Evolutionary conservation across 2,888 invertebrate genomes (phyloP).

Genomic region (Chloroclysta siterata): DNA sequence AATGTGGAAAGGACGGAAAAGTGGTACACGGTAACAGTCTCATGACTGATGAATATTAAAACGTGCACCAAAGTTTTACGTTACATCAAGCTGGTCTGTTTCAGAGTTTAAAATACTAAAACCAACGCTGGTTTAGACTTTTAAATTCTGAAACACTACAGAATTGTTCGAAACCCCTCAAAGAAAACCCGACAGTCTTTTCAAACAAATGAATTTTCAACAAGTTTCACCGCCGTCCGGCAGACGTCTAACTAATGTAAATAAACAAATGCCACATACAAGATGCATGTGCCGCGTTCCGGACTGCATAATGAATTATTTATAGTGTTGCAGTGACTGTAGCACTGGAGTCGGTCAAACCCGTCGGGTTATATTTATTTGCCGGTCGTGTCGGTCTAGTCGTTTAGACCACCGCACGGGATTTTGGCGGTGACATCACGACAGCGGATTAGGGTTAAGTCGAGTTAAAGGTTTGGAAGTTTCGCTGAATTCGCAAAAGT

Average conservation of each 20-base stretch:
- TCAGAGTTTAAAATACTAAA: constrained; percentile 12
- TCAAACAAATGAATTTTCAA: constrained; percentile 38
- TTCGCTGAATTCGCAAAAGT: constrained; percentile 26
- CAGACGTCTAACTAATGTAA: constrained; percentile 43
- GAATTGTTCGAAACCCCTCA: constrained; percentile 1
- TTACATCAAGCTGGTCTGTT: not conserved
- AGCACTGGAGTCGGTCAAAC: constrained; percentile 42
- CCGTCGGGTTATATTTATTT: constrained; percentile 48
- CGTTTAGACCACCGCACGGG: constrained; percentile 19
- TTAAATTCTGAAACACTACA: not conserved
- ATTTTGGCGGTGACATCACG: constrained; percentile 20
- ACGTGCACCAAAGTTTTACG: not conserved
- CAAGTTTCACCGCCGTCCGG: constrained; percentile 34
- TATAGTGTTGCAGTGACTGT: constrained; percentile 51
- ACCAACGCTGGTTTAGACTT: constrained; percentile 1
- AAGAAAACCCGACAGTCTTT: constrained; percentile 28
- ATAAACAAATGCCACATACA: constrained; percentile 57
- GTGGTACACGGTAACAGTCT: not conserved
- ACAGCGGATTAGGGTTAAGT: constrained; percentile 28
- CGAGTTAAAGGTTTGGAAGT: constrained; percentile 27
- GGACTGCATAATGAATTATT: constrained; percentile 54
- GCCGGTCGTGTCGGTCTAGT: constrained; percentile 33
- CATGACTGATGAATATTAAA: not conserved
- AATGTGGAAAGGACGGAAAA: too few relatives aligned
- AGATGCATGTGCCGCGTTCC: constrained; percentile 52